Conservation (phyloP, 2,888 invertebrate species). For the Scaeva pyrastri region DNA sequence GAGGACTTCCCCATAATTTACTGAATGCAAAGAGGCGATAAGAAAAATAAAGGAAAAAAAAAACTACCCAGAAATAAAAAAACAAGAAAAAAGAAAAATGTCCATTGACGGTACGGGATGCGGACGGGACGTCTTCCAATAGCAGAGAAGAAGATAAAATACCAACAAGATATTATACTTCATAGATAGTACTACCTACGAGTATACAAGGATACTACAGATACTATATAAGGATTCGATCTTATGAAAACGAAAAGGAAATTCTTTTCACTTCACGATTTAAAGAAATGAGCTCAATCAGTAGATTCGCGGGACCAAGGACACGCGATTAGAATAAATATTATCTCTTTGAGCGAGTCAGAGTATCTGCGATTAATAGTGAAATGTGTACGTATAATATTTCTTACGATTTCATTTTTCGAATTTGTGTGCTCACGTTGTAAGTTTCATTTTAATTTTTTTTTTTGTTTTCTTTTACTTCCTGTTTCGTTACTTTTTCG, state of each 20-base stretch:
- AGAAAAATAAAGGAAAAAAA: constrained; percentile 24
- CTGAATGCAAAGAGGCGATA: constrained; percentile 59
- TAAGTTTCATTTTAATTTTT: constrained; percentile 17
- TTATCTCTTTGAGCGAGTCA: constrained; percentile 55
- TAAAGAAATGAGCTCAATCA: constrained; percentile 71
- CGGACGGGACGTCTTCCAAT: constrained; percentile 17
- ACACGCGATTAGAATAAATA: constrained; percentile 72
- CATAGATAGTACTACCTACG: constrained; percentile 12
- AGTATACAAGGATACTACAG: constrained; percentile 4
- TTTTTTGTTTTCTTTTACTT: background rate
- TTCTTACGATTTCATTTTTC: constrained; percentile 41
- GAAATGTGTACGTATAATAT: constrained; percentile 49
- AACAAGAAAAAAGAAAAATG: background rate
- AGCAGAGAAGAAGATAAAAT: background rate
- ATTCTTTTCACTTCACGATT: constrained; percentile 42
- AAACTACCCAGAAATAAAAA: background rate
- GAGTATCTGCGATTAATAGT: constrained; percentile 64
- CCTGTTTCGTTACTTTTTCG: background rate
- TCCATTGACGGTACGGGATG: no score
- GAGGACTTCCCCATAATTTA: constrained; percentile 69
- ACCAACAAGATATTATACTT: background rate
- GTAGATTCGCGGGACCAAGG: constrained; percentile 41
- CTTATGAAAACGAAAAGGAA: constrained; percentile 11
- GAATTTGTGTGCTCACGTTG: constrained; percentile 39
- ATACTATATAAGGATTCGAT: constrained; percentile 12